A percentile compares a stretch with the other conserved stretches of the same genome.
Conservation (phyloP, 2,113 vertebrate genomes). For the Pachycephala philippinensis region DNA sequence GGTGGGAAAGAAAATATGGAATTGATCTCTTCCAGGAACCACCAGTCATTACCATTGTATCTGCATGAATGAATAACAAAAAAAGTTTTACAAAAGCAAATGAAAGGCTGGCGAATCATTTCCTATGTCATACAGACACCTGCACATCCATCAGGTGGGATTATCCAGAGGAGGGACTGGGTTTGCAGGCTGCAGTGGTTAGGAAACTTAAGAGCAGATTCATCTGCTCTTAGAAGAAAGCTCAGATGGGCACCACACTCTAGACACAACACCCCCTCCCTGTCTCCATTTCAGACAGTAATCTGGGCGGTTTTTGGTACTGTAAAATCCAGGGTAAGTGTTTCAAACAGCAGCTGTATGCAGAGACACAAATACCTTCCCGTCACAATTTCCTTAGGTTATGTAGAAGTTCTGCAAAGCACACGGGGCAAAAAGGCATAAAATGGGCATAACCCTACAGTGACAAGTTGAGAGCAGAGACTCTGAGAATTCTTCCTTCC, state of each 20-base stretch:
- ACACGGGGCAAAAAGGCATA: not conserved
- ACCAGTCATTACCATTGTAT: conserved; percentile 39
- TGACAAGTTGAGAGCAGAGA: not conserved
- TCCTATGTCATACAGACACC: not conserved
- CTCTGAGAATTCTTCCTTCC: not conserved
- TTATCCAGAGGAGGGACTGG: not conserved
- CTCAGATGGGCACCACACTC: not conserved
- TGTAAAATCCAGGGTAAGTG: not conserved
- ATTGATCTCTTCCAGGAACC: conserved; percentile 32
- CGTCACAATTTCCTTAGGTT: not conserved
- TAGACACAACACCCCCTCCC: not conserved
- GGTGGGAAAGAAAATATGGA: conserved; percentile 13
- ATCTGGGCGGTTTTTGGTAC: not conserved
- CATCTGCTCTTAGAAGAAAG: not conserved
- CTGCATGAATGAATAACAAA: conserved; percentile 53
- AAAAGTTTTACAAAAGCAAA: conserved; percentile 27
- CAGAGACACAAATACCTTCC: not conserved
- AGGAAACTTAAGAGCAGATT: not conserved
- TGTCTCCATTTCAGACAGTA: not conserved
- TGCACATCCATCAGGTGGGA: not conserved
- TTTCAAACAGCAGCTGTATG: not conserved
- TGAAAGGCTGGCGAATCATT: not conserved
- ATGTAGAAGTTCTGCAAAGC: not conserved
- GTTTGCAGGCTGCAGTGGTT: not conserved
- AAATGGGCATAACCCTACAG: not conserved